Base-by-base conservation (phyloP, 1,140 invertebrate species). In the Augochlora pura region DNA sequence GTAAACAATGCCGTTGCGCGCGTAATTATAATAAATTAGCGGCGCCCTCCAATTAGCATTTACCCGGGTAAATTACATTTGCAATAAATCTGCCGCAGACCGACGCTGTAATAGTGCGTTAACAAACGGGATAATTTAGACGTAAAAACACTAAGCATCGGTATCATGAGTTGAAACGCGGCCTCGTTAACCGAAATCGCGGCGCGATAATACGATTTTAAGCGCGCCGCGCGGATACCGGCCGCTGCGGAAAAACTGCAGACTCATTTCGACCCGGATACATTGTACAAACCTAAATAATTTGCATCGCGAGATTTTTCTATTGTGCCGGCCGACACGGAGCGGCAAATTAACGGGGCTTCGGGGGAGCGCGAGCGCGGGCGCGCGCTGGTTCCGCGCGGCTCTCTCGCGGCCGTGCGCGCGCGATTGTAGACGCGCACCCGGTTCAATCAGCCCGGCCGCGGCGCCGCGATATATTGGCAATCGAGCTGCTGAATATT, bases 271-370 rank as follows among this genome's bases (percentile, higher is more conserved):
- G 25, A 10, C 25, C n/a, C 6, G 67, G 59, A n/a, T 57, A 39
- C 52, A 69, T 69, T 70, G 46, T 77, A 62, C 69, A 70, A 70
- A 68, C 75, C 62, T 77, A 77, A 77, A 77, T 77, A 77, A 77
- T 77, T 77, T 57, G 75, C 27, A 16, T 42, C n/a, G 66, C 42
- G 57, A 25, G 46, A 77, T 77, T 77, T 70, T 70, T 60, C 66
- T 77, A 77, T 70, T 70, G 75, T 77, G 9, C 65, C 49, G 16
- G 9, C 27, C n/a, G 75, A 39, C 49, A 52, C 57, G 75, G 23
- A 49, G 23, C 59, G 32, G 39, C 57, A 68, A 77, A 77, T 77
- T 77, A 77, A 70, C 66, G 42, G 67, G 42, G n/a, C n/a, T n/a
- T n/a, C n/a, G n/a, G n/a, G n/a, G n/a, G n/a, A n/a, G n/a, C n/a